Evolutionary conservation across 1,140 invertebrate species (phyloP), one percentile per base, ranked within the genome.

Genomic region (Drosophila ogumai): DNA sequence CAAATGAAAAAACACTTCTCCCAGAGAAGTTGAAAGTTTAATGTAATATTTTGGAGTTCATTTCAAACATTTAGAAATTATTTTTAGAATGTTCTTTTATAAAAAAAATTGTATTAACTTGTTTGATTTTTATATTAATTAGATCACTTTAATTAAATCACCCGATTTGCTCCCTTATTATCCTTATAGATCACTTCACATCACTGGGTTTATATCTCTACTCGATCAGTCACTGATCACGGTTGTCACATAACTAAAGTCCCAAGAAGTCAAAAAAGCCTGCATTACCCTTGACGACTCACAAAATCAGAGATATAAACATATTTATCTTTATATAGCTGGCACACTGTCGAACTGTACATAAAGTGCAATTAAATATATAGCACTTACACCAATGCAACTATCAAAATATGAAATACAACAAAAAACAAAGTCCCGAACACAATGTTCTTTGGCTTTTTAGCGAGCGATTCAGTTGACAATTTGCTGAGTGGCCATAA

Each of bases 341-440:
- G 13, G 6, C 41, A 43, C 17, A 32, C 22, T 57, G 76, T 73
- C 61, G 12, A 34, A 75, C 65, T 76, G 76, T 71, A 69, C 56
- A 77, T 63, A 74, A 79, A 69, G 54, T 87, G 84, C 69, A 87
- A 82, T 80, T 64, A 79, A 79, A 87, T 87, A 82, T 87, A 76
- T 67, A 61, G 63, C 15, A 44, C 41, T 19, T 10, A 40, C 9
- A 67, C 65, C 9, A 38, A 49, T 50, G 41, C 43, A 61, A 55
- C 68, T 41, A 56, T 19, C 19, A 47, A 54, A 54, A 31, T 15
- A 22, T 17, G 2, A 47, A 55, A 34, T 9, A 60, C 15, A 57
- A 50, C 46, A 65, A 52, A 36, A 60, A 60, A 44, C n/a, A 44
- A 40, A 19, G 12, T 40, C 41, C 41, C 22, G 22, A 56, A 56